A percentile compares a stretch with the other conserved stretches of the same genome.
Conservation (phyloP, 2,113 vertebrate species). For the Capreolus pygargus region DNA sequence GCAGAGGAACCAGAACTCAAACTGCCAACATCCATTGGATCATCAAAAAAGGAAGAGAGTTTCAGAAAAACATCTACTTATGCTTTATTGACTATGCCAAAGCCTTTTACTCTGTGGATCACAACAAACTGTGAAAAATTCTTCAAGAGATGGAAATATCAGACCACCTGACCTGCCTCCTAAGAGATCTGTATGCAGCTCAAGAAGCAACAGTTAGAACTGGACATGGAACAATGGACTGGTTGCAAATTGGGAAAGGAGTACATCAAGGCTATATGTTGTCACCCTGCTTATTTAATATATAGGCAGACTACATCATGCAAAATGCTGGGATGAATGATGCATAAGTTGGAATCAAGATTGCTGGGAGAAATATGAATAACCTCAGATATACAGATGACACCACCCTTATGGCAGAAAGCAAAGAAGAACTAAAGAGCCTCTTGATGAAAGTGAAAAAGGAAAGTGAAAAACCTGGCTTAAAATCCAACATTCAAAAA, state of each 20-base stretch:
- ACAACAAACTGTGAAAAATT: neutral
- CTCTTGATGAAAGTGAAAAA: neutral
- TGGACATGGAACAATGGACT: neutral
- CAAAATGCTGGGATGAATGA: neutral
- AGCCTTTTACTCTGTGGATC: neutral
- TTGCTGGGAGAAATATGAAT: neutral
- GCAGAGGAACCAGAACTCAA: neutral
- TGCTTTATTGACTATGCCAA: neutral
- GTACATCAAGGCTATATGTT: neutral
- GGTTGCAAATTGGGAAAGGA: neutral
- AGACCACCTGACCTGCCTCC: neutral
- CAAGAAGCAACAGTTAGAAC: neutral
- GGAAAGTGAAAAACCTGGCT: neutral
- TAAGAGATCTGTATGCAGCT: neutral
- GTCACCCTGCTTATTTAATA: neutral
- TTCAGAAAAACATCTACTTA: neutral
- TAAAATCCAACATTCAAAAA: neutral
- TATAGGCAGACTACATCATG: neutral
- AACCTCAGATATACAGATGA: neutral
- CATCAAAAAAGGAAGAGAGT: neutral
- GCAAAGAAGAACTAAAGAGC: neutral
- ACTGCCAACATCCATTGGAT: neutral
- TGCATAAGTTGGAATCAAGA: neutral
- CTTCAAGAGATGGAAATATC: neutral
- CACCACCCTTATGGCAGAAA: neutral